These are phyloP conservation scores for Antennarius maculatus DNA, from an alignment of 2,797 vertebrate genomes.

Conservation along the genomic window DNA sequence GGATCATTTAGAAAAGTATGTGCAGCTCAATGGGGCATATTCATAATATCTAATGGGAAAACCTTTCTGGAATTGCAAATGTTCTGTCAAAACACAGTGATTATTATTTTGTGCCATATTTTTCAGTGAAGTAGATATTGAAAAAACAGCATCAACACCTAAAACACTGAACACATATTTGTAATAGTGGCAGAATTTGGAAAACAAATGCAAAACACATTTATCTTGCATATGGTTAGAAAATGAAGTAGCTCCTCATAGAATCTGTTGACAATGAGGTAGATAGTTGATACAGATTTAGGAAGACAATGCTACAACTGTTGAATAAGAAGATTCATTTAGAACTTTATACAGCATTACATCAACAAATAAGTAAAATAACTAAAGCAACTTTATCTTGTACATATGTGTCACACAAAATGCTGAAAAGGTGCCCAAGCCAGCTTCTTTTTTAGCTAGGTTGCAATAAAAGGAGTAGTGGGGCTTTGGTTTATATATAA, in stretches of 20 bases:
- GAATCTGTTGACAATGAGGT: slow-evolving; percentile 43
- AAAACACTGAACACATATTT: slow-evolving; percentile 1
- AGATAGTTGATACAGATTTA: slow-evolving; percentile 24
- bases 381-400: slow-evolving; percentile 16
- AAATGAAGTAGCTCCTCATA: slow-evolving; percentile 19
- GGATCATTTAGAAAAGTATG: slow-evolving; percentile 55
- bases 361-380: slow-evolving; percentile 38
- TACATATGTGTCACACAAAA: slow-evolving; percentile 23
- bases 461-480: background rate
- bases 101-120: slow-evolving; percentile 39
- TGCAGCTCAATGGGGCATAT: slow-evolving; percentile 48
- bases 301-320: slow-evolving; percentile 34
- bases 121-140: slow-evolving; percentile 42
- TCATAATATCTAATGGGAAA: slow-evolving; percentile 58
- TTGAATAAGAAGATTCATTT: slow-evolving; percentile 38
- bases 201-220: slow-evolving; percentile 10
- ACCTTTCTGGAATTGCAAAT: slow-evolving; percentile 59
- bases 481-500: background rate
- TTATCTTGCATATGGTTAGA: no score
- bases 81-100: slow-evolving; percentile 64
- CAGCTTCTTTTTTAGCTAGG: background rate
- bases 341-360: slow-evolving; percentile 31
- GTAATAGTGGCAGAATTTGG: background rate
- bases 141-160: slow-evolving; percentile 19
- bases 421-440: background rate